Evolutionary conservation across 2,888 invertebrate species (phyloP), one percentile per base, ranked within the genome.

Genomic region (Protophormia terraenovae): DNA sequence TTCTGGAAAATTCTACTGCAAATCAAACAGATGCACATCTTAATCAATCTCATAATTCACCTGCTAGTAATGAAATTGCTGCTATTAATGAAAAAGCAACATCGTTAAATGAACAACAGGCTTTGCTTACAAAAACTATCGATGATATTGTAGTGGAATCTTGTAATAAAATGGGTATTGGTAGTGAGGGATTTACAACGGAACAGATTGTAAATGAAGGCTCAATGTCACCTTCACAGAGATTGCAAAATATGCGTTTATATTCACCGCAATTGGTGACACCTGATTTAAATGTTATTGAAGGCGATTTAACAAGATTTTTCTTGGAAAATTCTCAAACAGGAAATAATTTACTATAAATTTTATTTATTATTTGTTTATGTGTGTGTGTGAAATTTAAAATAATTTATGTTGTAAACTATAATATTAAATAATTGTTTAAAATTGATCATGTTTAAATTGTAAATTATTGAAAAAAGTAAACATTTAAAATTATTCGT

Each of bases 201-300:
- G 90, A 90, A 4, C 93, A 93, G 88, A 92, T 93, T 77, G 22
- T 64, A 8, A 78, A 83, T 41, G 83, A 89, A 72, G 90, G 89
- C 19, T 89, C 88, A 55, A 94, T 95, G 78, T 95, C 96, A 2
- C 95, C 96, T 10, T 95, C 95, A 35, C 94, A 94, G 88, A 94
- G 95, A 87, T 93, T 96, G 85, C 94, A 95, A 91, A 95, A 95
- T 86, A 93, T 95, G 86, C 94, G 94, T 87, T 92, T 95, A 66
- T 94, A 95, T 90, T 92, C 92, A 24, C 92, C 92, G 14, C 89
- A 89, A 77, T 79, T 88, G 69, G 62, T 79, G 29, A 71, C 79
- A 83, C 87, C 87, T 8, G 83, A 71, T 16, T 58, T 83, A 4
- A 79, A 83, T 77, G 72, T 60, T 16, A 81, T 81, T 19, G 84